Evolutionary conservation across 1,140 invertebrate genomes (phyloP), one percentile per base, ranked within the genome.

Genomic region (Agrypnia vestita): DNA sequence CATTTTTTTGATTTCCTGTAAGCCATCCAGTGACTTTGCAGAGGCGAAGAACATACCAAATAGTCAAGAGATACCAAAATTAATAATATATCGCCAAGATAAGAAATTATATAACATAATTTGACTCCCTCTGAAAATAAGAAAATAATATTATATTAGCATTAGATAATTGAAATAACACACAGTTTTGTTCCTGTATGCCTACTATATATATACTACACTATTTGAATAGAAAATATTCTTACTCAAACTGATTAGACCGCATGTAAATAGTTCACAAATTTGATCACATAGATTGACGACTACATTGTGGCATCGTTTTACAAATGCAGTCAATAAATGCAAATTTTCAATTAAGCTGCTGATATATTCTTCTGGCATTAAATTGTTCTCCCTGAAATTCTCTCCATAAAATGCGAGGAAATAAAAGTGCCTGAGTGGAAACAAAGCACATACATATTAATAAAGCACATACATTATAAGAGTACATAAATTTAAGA

Each of bases 61-160:
- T 93, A 92, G 85, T 96, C 95, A 11, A 96, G 84, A 19, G 92
- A 94, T 10, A 96, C 87, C 6, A 96, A 87, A 56, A 93, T 90
- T n/a, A 91, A 86, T 25, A 96, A 90, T 17, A 96, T 84, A 84
- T 94, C 91, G 13, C 92, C 91, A 9, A 95, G 87, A 80, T 93
- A 89, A 93, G 88, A 84, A 88, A 88, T 90, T 92, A 85, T 84
- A 87, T 86, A 84, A 79, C 87, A 44, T 86, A 82, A 19, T 85
- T 83, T 13, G 85, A 88, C 46, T 87, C 82, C 82, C 89, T 81
- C 82, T 83, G 67, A 46, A 72, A 77, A 67, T 19, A 21, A 51
- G 67, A 69, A 74, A 8, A 9, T 53, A 55, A 73, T 53, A 74
- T 0, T 10, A 44, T 19, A 51, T 72, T 49, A 72, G 15, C 3